These are phyloP conservation scores for Drosophila melanosoma DNA, from an alignment of 2,888 invertebrate genomes.

Conservation along the genomic window DNA sequence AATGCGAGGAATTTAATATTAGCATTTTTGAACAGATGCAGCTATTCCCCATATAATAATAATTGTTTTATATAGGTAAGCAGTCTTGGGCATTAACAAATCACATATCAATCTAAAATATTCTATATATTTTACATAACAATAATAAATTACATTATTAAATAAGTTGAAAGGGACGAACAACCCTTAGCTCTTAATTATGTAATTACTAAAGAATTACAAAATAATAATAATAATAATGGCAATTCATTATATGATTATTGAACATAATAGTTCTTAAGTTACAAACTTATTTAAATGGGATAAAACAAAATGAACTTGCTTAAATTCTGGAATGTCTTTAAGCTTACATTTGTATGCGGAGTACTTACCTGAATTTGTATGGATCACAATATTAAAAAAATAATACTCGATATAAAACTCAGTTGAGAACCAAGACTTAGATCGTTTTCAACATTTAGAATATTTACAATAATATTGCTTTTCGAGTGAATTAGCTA, in stretches of 20 bases:
- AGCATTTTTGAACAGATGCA: neutral
- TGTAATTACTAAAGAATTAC: too few relatives aligned
- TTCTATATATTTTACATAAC: too few relatives aligned
- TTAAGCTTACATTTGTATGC: neutral
- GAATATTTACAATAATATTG: neutral
- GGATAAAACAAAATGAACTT: too few relatives aligned
- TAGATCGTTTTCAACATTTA: neutral
- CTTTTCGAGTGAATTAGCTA: neutral
- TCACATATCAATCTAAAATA: neutral
- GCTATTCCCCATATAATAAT: too few relatives aligned
- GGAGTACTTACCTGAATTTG: neutral
- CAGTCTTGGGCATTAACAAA: neutral
- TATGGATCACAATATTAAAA: neutral
- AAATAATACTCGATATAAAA: neutral
- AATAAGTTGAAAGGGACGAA: too few relatives aligned
- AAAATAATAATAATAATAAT: too few relatives aligned
- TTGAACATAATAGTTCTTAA: too few relatives aligned
- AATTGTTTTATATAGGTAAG: too few relatives aligned
- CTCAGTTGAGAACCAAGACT: neutral
- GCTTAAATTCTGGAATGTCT: neutral
- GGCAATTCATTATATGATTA: too few relatives aligned
- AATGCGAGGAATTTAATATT: neutral
- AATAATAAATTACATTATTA: too few relatives aligned
- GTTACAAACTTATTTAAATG: neutral
- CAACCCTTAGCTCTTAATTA: too few relatives aligned